These are phyloP conservation scores for Umimayanthus kanabou DNA, from an alignment of 92 coral and sea anemone species.

Conservation along the genomic window DNA sequence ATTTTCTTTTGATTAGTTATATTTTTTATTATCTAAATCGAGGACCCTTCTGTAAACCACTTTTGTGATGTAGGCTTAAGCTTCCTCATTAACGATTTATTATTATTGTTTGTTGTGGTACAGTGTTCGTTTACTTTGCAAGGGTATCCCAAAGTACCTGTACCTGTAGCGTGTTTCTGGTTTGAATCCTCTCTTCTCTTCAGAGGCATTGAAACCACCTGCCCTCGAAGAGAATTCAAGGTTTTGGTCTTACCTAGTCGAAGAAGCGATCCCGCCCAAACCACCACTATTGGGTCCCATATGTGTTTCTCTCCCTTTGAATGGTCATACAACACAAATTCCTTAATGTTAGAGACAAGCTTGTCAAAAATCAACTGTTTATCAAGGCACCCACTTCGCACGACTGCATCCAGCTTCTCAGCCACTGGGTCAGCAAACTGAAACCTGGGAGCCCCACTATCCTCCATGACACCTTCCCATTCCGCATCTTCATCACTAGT, in stretches of 20 bases:
- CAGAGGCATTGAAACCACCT: constrained; percentile 49
- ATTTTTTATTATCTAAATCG: too few species aligned
- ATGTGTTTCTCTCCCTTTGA: constrained; percentile 52
- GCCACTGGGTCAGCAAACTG: constrained; percentile 65
- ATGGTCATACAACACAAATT: constrained; percentile 49
- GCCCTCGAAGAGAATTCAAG: constrained; percentile 46
- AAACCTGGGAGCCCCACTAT: constrained; percentile 56
- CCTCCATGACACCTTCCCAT: constrained; percentile 50
- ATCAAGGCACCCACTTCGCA: constrained; percentile 49
- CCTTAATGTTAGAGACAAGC: constrained; percentile 50
- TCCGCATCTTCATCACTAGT: constrained; percentile 48
- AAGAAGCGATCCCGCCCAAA: constrained; percentile 54
- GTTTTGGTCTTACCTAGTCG: constrained; percentile 45
- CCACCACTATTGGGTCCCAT: constrained; percentile 42
- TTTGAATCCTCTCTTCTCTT: constrained; percentile 35
- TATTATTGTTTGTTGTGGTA: constrained; percentile 52
- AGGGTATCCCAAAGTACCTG: constrained; percentile 49
- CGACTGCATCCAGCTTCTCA: constrained; percentile 56
- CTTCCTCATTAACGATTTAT: too few species aligned
- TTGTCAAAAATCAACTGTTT: constrained; percentile 56
- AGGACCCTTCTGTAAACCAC: too few species aligned
- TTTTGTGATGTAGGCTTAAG: too few species aligned
- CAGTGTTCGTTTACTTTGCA: constrained; percentile 54
- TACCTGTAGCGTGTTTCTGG: constrained; percentile 33
- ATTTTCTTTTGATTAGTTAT: too few species aligned